Base-by-base conservation (phyloP, 64 coral and sea anemone genomes). In the Montipora foliosa region DNA sequence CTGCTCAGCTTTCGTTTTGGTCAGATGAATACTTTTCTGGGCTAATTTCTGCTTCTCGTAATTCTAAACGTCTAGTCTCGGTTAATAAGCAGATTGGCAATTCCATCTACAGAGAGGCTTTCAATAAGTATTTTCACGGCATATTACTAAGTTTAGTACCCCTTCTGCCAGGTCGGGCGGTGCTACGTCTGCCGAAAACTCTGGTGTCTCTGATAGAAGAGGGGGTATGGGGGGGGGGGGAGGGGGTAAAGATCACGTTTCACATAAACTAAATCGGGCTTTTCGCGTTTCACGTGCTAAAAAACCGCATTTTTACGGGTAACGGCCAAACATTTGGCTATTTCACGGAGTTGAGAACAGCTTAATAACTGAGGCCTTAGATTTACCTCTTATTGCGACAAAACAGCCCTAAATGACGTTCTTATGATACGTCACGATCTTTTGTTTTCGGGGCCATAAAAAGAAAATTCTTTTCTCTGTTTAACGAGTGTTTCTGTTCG, bases 61-160 rank as follows among this genome's bases (percentile, higher is more conserved):
- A 49, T 76, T 75, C 17, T 52, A 49, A 89, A 75, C 61, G 68
- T 88, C 19, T 88, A 68, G 67, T 88, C 5, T 48, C 12, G 19
- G 45, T 74, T 48, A 74, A 88, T 47, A 49, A 74, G 44, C 85
- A 20, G 14, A 74, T 88, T 48, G 8, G 85, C 69, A 75, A 70
- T 68, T 46, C 67, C 68, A 49, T 37, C 37, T 37, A 37, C 37
- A 37, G 37, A 37, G 37, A 37, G 37, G 37, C 37, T 37, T 37
- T 37, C 37, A 37, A 37, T 37, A 37, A 37, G 37, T 37, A 25
- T 10, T 88, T 45, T 68, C 9, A 69, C 9, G 68, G 47, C 67
- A 90, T 79, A 79, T 79, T 57, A 44, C 75, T 44, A 78, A 62
- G 10, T 90, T 59, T 46, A 90, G 52, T 67, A 90, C 88, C 45